Evolutionary conservation across 2,888 invertebrate genomes (phyloP), one percentile per base, ranked within the genome.

Genomic region (Blomia tropicalis): DNA sequence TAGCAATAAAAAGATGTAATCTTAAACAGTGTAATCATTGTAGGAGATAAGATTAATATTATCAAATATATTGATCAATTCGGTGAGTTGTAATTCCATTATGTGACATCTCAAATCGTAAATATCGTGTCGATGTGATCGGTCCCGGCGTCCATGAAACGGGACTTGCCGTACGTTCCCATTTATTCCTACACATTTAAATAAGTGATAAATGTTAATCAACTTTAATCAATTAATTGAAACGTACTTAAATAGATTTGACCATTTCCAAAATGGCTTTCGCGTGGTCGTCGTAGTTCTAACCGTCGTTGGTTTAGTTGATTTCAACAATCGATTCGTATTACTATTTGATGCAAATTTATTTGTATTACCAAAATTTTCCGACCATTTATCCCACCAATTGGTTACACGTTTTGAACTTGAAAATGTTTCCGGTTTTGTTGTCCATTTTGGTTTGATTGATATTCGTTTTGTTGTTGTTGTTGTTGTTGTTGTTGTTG

Each of bases 311-410:
- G 36, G 7, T 17, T 36, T 36, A n/a, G n/a, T n/a, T n/a, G n/a
- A n/a, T n/a, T n/a, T n/a, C n/a, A n/a, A n/a, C n/a, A n/a, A n/a
- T n/a, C n/a, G n/a, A n/a, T n/a, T n/a, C 17, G 36, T 7, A 36
- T 36, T 36, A 17, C 17, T 36, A 36, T 36, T 36, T 7, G 17
- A 36, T 36, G 7, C 7, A n/a, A n/a, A n/a, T n/a, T n/a, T n/a
- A n/a, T n/a, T 41, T 14, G 14, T 41, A n/a, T 47, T 47, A 7
- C 14, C 51, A 27, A 47, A 47, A n/a, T 47, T 47, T 7, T 14
- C n/a, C 14, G 51, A 47, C 51, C 51, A 47, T n/a, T 47, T 47
- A n/a, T 47, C 51, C 51, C 51, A 47, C 51, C 51, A 47, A 14
- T 22, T 22, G 51, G 51, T 11, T 14, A 47, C 51, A 11, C 51